Base-by-base conservation (phyloP, 2,797 vertebrate species). In the Scolopax bukidnonensis region DNA sequence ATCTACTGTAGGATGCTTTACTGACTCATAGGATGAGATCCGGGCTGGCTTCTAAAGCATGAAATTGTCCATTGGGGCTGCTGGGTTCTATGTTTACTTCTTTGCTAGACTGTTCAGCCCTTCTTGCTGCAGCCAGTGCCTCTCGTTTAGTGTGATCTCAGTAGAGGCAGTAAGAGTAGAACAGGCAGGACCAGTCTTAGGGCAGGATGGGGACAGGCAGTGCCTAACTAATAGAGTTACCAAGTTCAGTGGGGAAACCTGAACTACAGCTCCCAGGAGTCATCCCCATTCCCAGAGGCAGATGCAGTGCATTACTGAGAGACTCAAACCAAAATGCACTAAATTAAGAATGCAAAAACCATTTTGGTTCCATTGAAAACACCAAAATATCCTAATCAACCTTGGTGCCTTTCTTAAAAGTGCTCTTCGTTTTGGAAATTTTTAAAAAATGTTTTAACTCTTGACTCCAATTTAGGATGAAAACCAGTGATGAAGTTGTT, bases 251-350 rank as follows among this genome's bases (percentile, higher is more conserved):
- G 30, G 33, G 59, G 54, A 90, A 84, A 43, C 32, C 17, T 68
- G 84, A 92, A 89, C 90, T 93, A 61, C 51, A 80, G 60, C 60
- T 95, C 94, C 71, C 83, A 57, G 61, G 56, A 95, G 90, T 41
- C 74, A 23, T 57, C 91, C 40, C 19, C 28, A 47, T 79, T 91
- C 80, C 74, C 74, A 60, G 40, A 89, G 71, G 74, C 85, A 77
- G 63, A 63, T 70, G 82, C 45, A 30, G 16, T 12, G 13, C 51
- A 43, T 80, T 74, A 45, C 40, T 74, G 45, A 54, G 73, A 78
- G 25, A 53, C 38, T 68, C 11, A 63, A 53, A 65, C 3, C 64
- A 36, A 69, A 78, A 64, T 9, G 32, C 20, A 53, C 40, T 73
- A 18, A 63, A 84, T 71, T 73, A n/a, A 48, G 47, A 69, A 16